Conservation (phyloP, 2,888 invertebrate species). For the Alloscopus bannaensis region DNA sequence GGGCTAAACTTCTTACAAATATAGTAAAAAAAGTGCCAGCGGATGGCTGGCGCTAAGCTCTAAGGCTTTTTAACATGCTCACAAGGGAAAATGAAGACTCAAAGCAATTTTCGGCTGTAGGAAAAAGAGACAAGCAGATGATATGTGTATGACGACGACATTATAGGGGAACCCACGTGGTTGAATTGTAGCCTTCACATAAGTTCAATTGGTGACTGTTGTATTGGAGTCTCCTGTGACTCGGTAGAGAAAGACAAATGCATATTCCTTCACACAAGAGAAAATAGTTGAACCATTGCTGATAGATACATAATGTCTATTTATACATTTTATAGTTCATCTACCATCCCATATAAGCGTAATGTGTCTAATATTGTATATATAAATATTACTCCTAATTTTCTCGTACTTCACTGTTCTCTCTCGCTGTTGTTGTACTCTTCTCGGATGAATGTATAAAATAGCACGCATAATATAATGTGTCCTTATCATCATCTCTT, state of each 20-base stretch:
- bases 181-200: constrained; percentile 44
- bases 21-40: constrained; percentile 1
- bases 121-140: constrained; percentile 20
- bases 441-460: neutral
- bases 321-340: constrained; percentile 7
- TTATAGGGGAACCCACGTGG: constrained; percentile 45
- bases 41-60: constrained; percentile 12
- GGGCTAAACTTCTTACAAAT: constrained; percentile 10
- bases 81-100: constrained; percentile 28
- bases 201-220: constrained; percentile 3
- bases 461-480: constrained; percentile 12
- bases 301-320: constrained; percentile 19
- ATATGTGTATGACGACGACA: constrained; percentile 26
- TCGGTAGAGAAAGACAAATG: neutral
- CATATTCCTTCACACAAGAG: neutral
- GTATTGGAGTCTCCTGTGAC: too few species aligned
- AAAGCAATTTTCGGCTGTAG: constrained; percentile 2
- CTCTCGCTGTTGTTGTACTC: neutral
- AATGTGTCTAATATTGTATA: neutral
- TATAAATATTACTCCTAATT: too few species aligned
- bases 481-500: constrained; percentile 35
- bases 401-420: too few species aligned
- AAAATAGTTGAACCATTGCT: constrained; percentile 22
- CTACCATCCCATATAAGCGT: neutral
- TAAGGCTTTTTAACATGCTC: constrained; percentile 4